Evolutionary conservation across 2,113 vertebrate genomes (phyloP), one percentile per base, ranked within the genome.

Genomic region (Limanda limanda): DNA sequence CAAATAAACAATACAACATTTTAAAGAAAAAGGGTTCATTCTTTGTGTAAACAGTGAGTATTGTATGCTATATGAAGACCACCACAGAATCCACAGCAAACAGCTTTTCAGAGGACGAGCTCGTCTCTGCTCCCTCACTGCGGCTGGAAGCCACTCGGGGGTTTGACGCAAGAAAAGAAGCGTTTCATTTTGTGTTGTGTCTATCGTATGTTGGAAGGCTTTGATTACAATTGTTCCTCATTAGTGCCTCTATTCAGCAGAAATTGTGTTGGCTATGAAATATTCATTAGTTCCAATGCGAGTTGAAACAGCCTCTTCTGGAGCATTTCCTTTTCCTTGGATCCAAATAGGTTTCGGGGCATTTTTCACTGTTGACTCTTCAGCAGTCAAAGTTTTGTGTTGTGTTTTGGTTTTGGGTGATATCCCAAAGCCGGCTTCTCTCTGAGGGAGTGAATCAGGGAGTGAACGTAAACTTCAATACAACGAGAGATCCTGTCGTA

Each of bases 141-240:
- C 47, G 23, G 35, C 37, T 57, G 52, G 58, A 82, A 79, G 35
- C 23, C 81, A 27, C 76, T 57, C 55, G 12, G 51, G 84, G 74
- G 56, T 51, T 82, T 72, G 31, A 27, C 57, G 24, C 68, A 62
- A 62, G 6, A 48, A 59, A 66, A 56, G 69, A 71, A 35, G 59
- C 72, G 45, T 20, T 62, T 47, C 58, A 62, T 79, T 24, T 66
- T 71, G 59, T 78, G 60, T 72, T 61, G 18, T 69, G 72, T 74
- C 67, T 5, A 20, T 74, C 68, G 18, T 60, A 57, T 58, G 58
- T 47, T 68, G 48, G 48, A 87, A 78, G 17, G 51, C 82, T 89
- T 85, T 86, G 67, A 84, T 90, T 88, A 84, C 74, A 80, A 54
- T 88, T 87, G 68, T 84, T 90, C 61, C 85, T 91, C 76, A 79